phyloP scores from a whole-genome alignment of 2,113 vertebrate species.

The Austrofundulus limnaeus region DNA sequence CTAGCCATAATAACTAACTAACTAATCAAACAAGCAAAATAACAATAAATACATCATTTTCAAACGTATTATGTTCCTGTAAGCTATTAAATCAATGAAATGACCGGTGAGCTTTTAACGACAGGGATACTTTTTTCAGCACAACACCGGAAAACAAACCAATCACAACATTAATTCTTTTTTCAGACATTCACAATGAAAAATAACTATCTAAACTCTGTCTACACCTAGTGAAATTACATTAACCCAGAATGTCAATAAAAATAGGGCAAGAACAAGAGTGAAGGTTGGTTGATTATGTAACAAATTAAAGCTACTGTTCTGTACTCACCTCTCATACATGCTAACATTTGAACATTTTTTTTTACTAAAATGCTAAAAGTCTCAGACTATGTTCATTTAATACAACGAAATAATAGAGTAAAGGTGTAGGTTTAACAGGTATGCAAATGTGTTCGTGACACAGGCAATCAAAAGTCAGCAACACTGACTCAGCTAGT shows the following conservation, averaged over 20 bases:
- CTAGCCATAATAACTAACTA: too few species aligned
- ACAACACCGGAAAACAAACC: not conserved
- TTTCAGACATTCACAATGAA: not conserved
- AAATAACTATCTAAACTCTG: not conserved
- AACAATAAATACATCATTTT: too few species aligned
- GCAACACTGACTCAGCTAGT: conserved; percentile 63
- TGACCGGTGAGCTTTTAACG: not conserved
- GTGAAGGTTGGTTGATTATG: conserved; percentile 22
- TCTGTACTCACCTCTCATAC: too few species aligned
- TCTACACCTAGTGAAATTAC: not conserved
- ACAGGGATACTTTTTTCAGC: not conserved
- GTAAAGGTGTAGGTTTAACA: not conserved
- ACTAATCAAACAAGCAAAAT: too few species aligned
- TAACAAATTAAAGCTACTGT: conserved; percentile 19
- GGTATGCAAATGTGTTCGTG: not conserved
- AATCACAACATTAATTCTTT: not conserved
- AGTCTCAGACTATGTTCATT: not conserved
- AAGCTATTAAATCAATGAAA: not conserved
- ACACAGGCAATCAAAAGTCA: conserved; percentile 37
- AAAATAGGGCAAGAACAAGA: conserved; percentile 5
- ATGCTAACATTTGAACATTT: too few species aligned
- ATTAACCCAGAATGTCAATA: conserved; percentile 2
- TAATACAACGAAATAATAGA: not conserved
- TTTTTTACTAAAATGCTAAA: not conserved
- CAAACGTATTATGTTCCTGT: too few species aligned